phyloP scores from a whole-genome alignment of 1,140 invertebrate genomes.

The Drosophila ambigua region DNA sequence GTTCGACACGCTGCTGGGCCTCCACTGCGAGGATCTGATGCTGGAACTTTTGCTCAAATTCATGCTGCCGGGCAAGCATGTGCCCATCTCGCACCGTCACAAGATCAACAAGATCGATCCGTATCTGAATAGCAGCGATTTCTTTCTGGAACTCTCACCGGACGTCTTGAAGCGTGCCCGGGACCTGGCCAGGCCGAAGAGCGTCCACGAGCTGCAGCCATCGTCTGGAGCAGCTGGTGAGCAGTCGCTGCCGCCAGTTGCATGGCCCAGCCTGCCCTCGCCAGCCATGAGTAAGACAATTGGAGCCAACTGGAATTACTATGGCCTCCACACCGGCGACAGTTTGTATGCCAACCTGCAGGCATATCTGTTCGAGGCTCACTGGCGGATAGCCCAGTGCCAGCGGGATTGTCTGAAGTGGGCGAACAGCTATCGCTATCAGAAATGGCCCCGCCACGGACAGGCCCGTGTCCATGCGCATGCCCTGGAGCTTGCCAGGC shows the following conservation, averaged over 20 bases:
- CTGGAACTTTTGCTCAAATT: slow-evolving; percentile 95
- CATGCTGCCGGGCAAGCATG: slow-evolving; percentile 94
- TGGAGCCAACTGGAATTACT: slow-evolving; percentile 85
- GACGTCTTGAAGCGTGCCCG: slow-evolving; percentile 83
- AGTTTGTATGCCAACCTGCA: slow-evolving; percentile 91
- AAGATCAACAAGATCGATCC: slow-evolving; percentile 91
- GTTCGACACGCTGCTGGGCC: slow-evolving; percentile 94
- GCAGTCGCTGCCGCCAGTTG: slow-evolving; percentile 14
- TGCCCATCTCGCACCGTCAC: slow-evolving; percentile 92
- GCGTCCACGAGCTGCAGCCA: slow-evolving; percentile 38
- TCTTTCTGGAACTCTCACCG: slow-evolving; percentile 92
- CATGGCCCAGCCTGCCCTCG: slow-evolving; percentile 58
- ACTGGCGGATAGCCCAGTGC: slow-evolving; percentile 89
- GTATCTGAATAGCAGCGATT: slow-evolving; percentile 92
- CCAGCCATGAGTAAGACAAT: slow-evolving; percentile 81
- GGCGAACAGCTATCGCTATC: slow-evolving; percentile 85
- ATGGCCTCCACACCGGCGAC: slow-evolving; percentile 84
- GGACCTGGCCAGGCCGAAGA: slow-evolving; percentile 73
- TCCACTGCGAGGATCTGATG: slow-evolving; percentile 99
- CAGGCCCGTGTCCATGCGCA: slow-evolving; percentile 58
- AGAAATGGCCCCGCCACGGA: slow-evolving; percentile 75
- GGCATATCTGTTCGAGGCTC: slow-evolving; percentile 92
- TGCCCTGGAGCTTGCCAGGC: slow-evolving; percentile 75
- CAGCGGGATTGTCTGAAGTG: slow-evolving; percentile 90
- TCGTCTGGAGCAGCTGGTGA: slow-evolving; percentile 1